Evolutionary conservation across 2,797 vertebrate genomes (phyloP).

Genomic region (Falco concolor): DNA sequence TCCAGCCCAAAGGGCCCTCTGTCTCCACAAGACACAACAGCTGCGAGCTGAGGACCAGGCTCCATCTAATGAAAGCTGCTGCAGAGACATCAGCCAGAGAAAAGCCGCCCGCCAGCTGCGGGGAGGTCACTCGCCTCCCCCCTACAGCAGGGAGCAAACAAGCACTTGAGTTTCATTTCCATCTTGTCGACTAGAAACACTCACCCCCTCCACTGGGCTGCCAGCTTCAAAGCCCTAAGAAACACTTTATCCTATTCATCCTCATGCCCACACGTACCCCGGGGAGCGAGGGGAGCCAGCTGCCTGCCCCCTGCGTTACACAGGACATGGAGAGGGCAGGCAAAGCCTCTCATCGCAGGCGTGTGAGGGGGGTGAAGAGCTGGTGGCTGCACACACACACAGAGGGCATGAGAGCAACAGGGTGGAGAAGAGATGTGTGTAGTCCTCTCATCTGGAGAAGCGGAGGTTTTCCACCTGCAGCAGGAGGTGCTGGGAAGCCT

Average conservation of each 20-base stretch:
- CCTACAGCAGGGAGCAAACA: not conserved
- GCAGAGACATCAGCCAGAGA: not conserved
- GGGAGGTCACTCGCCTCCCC: not conserved
- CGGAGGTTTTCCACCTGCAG: not conserved
- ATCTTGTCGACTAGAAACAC: not conserved
- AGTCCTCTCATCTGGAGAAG: not conserved
- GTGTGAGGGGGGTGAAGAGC: not conserved
- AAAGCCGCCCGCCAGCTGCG: rapidly evolving
- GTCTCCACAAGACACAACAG: not conserved
- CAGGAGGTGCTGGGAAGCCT: not conserved
- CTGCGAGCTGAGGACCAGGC: not conserved
- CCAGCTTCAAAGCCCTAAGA: conserved; percentile 33
- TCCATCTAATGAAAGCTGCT: not conserved
- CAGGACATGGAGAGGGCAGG: not conserved
- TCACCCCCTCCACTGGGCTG: not conserved
- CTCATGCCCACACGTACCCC: not conserved
- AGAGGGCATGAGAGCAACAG: not conserved
- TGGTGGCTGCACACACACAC: not conserved
- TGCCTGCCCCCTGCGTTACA: not conserved
- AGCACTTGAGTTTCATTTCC: not conserved
- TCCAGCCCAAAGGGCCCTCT: not conserved
- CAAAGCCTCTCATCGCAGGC: not conserved
- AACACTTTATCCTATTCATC: conserved; percentile 37
- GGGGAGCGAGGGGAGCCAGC: not conserved
- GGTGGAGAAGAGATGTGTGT: not conserved